Evolutionary conservation across 1,140 invertebrate species (phyloP).

Genomic region (Ctenoplectra terminalis): DNA sequence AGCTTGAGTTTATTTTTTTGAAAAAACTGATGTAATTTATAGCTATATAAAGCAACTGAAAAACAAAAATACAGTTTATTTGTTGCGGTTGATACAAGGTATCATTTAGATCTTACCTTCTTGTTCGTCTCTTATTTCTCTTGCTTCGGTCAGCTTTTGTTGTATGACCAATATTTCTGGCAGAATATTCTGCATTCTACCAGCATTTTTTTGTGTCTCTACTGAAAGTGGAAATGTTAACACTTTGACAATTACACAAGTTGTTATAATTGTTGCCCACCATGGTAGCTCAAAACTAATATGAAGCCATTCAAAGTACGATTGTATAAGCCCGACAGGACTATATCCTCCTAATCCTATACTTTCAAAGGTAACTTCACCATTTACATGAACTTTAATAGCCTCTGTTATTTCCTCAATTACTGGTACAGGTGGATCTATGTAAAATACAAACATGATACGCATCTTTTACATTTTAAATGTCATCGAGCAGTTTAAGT

Average conservation of each 20-base stretch:
- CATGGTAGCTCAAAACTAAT: constrained; percentile 91
- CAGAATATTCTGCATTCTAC: constrained; percentile 91
- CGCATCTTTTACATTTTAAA: neutral
- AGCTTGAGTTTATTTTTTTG: constrained; percentile 89
- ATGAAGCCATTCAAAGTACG: constrained; percentile 92
- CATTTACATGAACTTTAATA: constrained; percentile 77
- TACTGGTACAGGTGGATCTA: constrained; percentile 51
- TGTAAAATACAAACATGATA: neutral
- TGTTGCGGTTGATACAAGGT: neutral
- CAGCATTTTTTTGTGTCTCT: constrained; percentile 89
- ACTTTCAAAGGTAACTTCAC: constrained; percentile 90
- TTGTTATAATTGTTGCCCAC: constrained; percentile 92
- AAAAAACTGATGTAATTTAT: constrained; percentile 92
- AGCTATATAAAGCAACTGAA: constrained; percentile 86
- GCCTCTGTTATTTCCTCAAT: constrained; percentile 78
- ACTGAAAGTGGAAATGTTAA: constrained; percentile 93
- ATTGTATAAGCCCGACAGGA: constrained; percentile 91
- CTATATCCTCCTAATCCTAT: constrained; percentile 91
- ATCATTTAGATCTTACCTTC: constrained; percentile 83
- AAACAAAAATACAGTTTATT: constrained; percentile 50
- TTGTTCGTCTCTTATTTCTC: constrained; percentile 90
- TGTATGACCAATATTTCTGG: constrained; percentile 92
- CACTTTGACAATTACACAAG: constrained; percentile 89
- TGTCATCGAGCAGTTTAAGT: neutral
- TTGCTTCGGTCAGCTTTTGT: constrained; percentile 91